These are phyloP conservation scores for Drosophila pseudotalamancana DNA, from an alignment of 2,888 invertebrate species.

Conservation along the genomic window DNA sequence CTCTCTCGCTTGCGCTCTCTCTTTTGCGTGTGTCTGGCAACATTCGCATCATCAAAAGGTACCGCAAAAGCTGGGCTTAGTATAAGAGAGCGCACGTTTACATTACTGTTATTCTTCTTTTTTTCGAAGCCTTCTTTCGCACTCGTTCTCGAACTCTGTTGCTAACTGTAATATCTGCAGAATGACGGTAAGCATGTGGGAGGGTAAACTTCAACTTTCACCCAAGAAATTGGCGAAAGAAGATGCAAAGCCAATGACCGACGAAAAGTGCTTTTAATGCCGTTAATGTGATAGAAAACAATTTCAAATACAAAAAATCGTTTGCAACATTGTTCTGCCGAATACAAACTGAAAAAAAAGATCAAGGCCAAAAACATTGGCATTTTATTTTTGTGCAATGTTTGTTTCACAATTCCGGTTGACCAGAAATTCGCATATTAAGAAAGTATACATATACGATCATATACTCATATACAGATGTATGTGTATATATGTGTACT, in stretches of 20 bases:
- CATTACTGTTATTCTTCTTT: neutral
- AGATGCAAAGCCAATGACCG: conserved; percentile 1
- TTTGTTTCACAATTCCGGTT: conserved; percentile 38
- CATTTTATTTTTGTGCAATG: conserved; percentile 32
- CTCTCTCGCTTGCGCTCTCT: neutral
- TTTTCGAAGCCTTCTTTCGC: neutral
- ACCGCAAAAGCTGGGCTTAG: neutral
- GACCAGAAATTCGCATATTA: conserved; percentile 22
- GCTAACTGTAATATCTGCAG: neutral
- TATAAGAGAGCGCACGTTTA: neutral
- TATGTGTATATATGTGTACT: neutral
- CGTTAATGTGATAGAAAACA: neutral
- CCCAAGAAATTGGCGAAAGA: conserved; percentile 7
- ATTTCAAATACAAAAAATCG: conserved; percentile 7
- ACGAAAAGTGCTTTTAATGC: neutral
- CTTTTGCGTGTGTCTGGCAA: neutral
- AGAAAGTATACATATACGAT: conserved; percentile 37
- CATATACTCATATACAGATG: neutral
- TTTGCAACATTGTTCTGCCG: conserved; percentile 6
- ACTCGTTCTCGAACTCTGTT: neutral
- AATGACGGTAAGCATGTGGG: neutral
- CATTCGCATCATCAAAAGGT: conserved; percentile 21
- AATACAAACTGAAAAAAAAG: conserved; percentile 14
- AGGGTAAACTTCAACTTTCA: conserved; percentile 24
- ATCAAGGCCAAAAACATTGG: conserved; percentile 40